phyloP scores from a whole-genome alignment of 2,888 invertebrate genomes.

The Tigriopus californicus region DNA sequence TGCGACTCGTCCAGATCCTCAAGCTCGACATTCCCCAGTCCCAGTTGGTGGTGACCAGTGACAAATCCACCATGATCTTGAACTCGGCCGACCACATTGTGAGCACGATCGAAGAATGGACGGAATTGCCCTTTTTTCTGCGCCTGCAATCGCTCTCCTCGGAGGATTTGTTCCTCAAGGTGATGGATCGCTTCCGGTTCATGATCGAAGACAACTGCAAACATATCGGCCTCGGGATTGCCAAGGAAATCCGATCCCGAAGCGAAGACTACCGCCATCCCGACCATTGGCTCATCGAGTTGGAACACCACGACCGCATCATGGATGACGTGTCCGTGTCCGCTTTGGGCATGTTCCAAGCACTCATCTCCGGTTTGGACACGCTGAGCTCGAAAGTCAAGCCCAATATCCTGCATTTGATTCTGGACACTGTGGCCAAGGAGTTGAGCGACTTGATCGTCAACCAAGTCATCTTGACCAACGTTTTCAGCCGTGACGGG shows the following conservation, averaged over 20 bases:
- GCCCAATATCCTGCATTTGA: neutral
- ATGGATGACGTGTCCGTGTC: neutral
- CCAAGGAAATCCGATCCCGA: too few species aligned
- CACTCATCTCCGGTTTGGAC: constrained; percentile 1
- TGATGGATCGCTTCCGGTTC: too few species aligned
- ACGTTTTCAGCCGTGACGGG: neutral
- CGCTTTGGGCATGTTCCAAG: neutral
- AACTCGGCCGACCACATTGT: constrained; percentile 1
- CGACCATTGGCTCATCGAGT: too few species aligned
- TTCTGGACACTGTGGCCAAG: neutral
- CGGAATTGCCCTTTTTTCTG: constrained; percentile 4
- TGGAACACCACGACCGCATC: too few species aligned
- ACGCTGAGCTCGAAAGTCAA: neutral
- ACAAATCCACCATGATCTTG: constrained; percentile 3
- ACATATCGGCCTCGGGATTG: too few species aligned
- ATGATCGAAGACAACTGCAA: too few species aligned
- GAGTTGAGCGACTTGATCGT: neutral
- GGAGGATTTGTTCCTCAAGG: too few species aligned
- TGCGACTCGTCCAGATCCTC: constrained; percentile 6
- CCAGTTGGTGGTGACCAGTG: neutral
- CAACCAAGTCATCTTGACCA: constrained; percentile 3
- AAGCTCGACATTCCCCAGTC: neutral
- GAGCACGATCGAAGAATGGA: neutral
- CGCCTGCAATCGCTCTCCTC: neutral
- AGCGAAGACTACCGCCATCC: too few species aligned